Evolutionary conservation across 2,888 invertebrate genomes (phyloP).

Genomic region (Phasia obesa): DNA sequence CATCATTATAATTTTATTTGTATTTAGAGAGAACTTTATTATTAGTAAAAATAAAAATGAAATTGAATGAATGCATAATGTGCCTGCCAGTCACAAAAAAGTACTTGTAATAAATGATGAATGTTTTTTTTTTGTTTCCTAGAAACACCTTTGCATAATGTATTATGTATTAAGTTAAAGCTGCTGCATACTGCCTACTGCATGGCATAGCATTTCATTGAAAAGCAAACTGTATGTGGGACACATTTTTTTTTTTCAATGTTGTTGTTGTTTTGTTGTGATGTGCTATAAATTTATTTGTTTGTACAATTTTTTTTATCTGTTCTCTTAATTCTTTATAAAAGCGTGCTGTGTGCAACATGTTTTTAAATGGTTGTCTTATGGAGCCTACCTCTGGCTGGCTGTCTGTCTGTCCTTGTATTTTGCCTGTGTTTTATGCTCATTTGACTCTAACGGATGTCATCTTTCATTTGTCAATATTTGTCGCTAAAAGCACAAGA

Average conservation of each 20-base stretch:
- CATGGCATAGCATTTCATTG: slow-evolving; percentile 42
- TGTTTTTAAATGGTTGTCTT: slow-evolving; percentile 51
- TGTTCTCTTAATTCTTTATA: slow-evolving; percentile 24
- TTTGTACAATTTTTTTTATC: slow-evolving; percentile 19
- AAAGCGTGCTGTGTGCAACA: slow-evolving; percentile 71
- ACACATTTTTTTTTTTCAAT: slow-evolving; percentile 35
- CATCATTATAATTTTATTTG: slow-evolving; percentile 21
- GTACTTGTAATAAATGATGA: slow-evolving; percentile 21
- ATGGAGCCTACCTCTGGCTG: too few species aligned
- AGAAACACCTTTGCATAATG: slow-evolving; percentile 59
- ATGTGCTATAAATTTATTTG: slow-evolving; percentile 51
- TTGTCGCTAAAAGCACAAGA: slow-evolving; percentile 66
- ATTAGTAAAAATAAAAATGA: slow-evolving; percentile 19
- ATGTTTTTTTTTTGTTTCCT: slow-evolving; percentile 16
- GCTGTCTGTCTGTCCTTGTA: slow-evolving; percentile 11
- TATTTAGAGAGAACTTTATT: slow-evolving; percentile 35
- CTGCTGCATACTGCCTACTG: too few species aligned
- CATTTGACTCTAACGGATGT: slow-evolving; percentile 67
- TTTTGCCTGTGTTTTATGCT: slow-evolving; percentile 25
- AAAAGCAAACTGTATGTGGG: slow-evolving; percentile 40
- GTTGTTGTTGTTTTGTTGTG: slow-evolving; percentile 18
- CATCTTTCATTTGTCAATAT: slow-evolving; percentile 73
- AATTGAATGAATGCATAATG: too few species aligned
- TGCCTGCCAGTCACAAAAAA: slow-evolving; percentile 2
- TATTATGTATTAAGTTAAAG: not conserved